These are phyloP conservation scores for Gobius niger DNA, from an alignment of 2,113 vertebrate species.

Conservation along the genomic window DNA sequence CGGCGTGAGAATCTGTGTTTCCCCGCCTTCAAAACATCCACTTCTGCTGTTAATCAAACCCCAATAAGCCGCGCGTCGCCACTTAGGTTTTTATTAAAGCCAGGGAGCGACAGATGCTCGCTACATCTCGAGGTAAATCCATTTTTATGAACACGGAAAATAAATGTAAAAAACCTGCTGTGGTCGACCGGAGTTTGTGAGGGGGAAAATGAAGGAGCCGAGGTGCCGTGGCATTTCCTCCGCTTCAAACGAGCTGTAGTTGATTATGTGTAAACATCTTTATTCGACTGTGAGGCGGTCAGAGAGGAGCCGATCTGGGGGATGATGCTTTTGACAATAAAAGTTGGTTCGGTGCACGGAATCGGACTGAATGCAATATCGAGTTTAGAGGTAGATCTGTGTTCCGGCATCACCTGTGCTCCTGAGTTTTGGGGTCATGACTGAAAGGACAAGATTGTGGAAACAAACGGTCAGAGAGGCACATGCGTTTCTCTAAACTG, in stretches of 20 bases:
- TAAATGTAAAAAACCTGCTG: slow-evolving; percentile 3
- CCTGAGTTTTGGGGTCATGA: no score
- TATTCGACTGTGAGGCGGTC: slow-evolving; percentile 25
- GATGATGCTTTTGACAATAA: slow-evolving; percentile 13
- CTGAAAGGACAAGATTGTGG: no score
- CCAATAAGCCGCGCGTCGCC: slow-evolving; percentile 37
- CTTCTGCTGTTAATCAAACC: slow-evolving; percentile 23
- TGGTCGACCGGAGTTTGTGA: slow-evolving; percentile 31
- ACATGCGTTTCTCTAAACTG: no score
- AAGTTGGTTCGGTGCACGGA: slow-evolving; percentile 4
- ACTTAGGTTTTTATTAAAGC: slow-evolving; percentile 28
- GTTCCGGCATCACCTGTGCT: no score
- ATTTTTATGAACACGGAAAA: slow-evolving; percentile 37
- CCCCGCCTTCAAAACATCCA: slow-evolving; percentile 15
- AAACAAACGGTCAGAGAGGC: no score
- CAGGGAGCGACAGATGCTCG: slow-evolving; percentile 23
- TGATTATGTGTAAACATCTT: slow-evolving; percentile 48
- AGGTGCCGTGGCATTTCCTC: slow-evolving; percentile 45
- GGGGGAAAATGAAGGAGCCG: slow-evolving; percentile 35
- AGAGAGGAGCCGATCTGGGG: slow-evolving; percentile 31
- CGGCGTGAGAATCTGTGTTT: slow-evolving; percentile 8
- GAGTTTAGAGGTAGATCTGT: neutral
- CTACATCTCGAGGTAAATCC: slow-evolving; percentile 16
- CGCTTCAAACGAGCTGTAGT: slow-evolving; percentile 40
- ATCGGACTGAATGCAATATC: slow-evolving; percentile 21